Conservation (phyloP, 1,140 invertebrate species). For the Calephelis virginiensis region DNA sequence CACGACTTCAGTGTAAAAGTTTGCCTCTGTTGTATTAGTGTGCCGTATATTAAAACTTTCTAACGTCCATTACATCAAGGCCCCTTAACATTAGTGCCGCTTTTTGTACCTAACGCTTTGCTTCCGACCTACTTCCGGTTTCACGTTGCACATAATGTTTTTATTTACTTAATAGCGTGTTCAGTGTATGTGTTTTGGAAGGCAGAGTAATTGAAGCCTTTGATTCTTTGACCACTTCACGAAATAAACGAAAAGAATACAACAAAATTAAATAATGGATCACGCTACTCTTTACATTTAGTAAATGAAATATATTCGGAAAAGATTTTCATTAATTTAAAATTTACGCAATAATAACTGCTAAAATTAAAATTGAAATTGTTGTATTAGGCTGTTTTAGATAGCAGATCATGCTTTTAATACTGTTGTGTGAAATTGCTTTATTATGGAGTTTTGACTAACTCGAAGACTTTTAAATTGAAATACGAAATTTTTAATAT, state of each 20-base stretch:
- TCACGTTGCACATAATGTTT: constrained; percentile 28
- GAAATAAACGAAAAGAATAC: too few species aligned
- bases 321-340: too few species aligned
- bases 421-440: too few species aligned
- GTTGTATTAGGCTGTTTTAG: too few species aligned
- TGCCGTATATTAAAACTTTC: constrained; percentile 56
- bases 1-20: constrained; percentile 34
- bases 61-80: constrained; percentile 56
- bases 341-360: too few species aligned
- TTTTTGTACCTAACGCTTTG: constrained; percentile 39
- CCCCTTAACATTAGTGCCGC: constrained; percentile 40
- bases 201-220: constrained; percentile 17
- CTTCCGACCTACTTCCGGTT: constrained; percentile 30
- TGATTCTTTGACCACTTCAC: constrained; percentile 2
- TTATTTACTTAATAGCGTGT: constrained; percentile 25
- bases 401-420: too few species aligned
- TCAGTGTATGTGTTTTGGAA: constrained; percentile 15
- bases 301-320: too few species aligned
- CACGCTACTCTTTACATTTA: too few species aligned
- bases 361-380: too few species aligned
- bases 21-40: constrained; percentile 51
- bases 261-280: not conserved
- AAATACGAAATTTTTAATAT: too few species aligned
- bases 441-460: too few species aligned
- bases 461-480: too few species aligned